phyloP scores from a whole-genome alignment of 2,113 vertebrate species.

The Halcyon malimbica region DNA sequence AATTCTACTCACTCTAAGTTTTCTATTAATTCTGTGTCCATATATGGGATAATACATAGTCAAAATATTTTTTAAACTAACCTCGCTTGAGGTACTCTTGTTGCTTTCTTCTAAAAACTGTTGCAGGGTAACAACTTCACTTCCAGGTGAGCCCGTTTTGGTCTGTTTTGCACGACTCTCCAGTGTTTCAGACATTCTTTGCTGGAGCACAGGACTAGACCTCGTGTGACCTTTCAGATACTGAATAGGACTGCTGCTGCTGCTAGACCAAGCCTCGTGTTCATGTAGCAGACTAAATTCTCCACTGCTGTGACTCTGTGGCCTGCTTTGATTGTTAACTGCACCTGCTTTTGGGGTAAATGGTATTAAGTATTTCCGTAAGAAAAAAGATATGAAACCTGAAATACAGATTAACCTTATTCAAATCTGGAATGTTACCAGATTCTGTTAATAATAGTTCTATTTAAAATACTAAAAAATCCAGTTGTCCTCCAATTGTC shows the following conservation, averaged over 20 bases:
- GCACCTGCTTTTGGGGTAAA: slow-evolving; percentile 80
- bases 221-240: slow-evolving; percentile 83
- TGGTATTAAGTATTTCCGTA: neutral
- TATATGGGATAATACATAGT: rapidly evolving
- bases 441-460: neutral
- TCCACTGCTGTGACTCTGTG: slow-evolving; percentile 95
- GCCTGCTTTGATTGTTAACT: slow-evolving; percentile 85
- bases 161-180: slow-evolving; percentile 69
- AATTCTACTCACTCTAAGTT: neutral
- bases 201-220: slow-evolving; percentile 85
- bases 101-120: slow-evolving; percentile 95
- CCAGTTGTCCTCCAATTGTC: neutral
- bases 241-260: slow-evolving; percentile 92
- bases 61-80: neutral
- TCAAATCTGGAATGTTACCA: neutral
- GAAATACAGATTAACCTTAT: neutral
- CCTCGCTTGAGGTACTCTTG: slow-evolving; percentile 80
- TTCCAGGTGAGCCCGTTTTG: slow-evolving; percentile 80
- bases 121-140: slow-evolving; percentile 89
- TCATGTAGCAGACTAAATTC: slow-evolving; percentile 91
- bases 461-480: neutral
- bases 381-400: neutral
- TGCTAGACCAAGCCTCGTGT: slow-evolving; percentile 91
- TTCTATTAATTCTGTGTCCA: neutral
- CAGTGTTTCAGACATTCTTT: slow-evolving; percentile 62